Percentiles rank a stretch among this genome's conserved stretches.
Evolutionary conservation across 2,113 vertebrate species (phyloP).

Genomic region (Amblyopsis rosae): DNA sequence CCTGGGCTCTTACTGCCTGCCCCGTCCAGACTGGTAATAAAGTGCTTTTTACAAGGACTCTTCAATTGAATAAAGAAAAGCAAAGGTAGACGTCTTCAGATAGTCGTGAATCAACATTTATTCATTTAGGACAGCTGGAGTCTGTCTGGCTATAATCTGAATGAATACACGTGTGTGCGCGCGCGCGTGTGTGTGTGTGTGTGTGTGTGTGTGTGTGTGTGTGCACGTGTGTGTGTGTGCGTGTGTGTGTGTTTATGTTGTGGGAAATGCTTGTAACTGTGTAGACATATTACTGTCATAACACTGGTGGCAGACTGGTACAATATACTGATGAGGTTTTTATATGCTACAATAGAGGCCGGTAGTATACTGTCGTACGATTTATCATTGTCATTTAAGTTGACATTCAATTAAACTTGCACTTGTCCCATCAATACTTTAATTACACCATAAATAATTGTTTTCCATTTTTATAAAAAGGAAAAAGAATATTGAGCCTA

Average conservation of each 20-base stretch:
- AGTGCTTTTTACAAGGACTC: conserved; percentile 58
- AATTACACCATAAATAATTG: conserved; percentile 77
- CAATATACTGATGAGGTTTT: conserved; percentile 44
- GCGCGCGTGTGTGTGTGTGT: neutral
- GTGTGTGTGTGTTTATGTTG: conserved; percentile 14
- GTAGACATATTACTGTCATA: conserved; percentile 22
- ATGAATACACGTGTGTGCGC: conserved; percentile 16
- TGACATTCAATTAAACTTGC: conserved; percentile 75
- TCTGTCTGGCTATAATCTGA: conserved; percentile 42
- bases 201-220: conserved; percentile 6
- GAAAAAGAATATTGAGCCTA: conserved; percentile 55
- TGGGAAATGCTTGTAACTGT: conserved; percentile 25
- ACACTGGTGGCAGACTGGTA: conserved; percentile 40
- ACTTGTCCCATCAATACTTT: conserved; percentile 72
- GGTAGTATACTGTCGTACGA: conserved; percentile 34
- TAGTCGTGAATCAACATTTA: conserved; percentile 62
- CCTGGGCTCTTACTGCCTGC: conserved; percentile 44
- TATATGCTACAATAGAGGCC: conserved; percentile 22
- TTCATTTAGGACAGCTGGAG: conserved; percentile 63
- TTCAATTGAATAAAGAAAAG: conserved; percentile 62
- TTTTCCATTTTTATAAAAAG: conserved; percentile 61
- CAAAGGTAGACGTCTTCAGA: conserved; percentile 56
- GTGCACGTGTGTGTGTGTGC: conserved; percentile 27
- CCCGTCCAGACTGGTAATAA: conserved; percentile 63
- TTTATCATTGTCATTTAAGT: conserved; percentile 58